Conservation (phyloP, 2,888 invertebrate species). For the Leucozona laternaria region DNA sequence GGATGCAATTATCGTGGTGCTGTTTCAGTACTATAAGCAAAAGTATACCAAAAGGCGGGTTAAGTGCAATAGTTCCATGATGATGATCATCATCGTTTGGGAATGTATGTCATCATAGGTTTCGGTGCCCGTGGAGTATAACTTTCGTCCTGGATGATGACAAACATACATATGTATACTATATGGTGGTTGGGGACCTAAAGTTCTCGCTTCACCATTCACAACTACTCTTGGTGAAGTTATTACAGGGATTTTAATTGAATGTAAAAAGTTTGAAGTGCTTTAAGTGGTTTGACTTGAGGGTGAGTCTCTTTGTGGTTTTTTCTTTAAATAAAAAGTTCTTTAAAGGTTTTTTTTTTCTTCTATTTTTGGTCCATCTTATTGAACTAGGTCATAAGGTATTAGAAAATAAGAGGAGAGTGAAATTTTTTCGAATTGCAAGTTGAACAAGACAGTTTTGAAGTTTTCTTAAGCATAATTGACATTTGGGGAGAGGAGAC, state of each 20-base stretch:
- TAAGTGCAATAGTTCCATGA: slow-evolving; percentile 52
- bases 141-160: background rate
- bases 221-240: slow-evolving; percentile 36
- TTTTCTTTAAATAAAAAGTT: slow-evolving; percentile 27
- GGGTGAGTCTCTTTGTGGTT: slow-evolving; percentile 32
- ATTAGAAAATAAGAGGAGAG: background rate
- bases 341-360: slow-evolving; percentile 30
- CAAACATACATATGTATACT: background rate
- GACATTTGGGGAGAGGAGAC: background rate
- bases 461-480: background rate
- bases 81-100: slow-evolving; percentile 12
- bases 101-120: slow-evolving; percentile 33
- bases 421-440: background rate
- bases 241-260: slow-evolving; percentile 70
- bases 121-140: background rate
- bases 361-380: slow-evolving; percentile 1
- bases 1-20: slow-evolving; percentile 62
- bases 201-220: slow-evolving; percentile 26
- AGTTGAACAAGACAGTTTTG: background rate
- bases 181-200: slow-evolving; percentile 1
- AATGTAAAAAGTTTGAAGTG: slow-evolving; percentile 73
- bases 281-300: slow-evolving; percentile 65
- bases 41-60: slow-evolving; percentile 19
- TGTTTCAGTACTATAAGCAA: background rate
- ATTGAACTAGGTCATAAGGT: slow-evolving; percentile 62